Percentiles rank a stretch among this genome's conserved stretches.
phyloP scores from a whole-genome alignment of 2,797 vertebrate species.

The Moxostoma hubbsi region DNA sequence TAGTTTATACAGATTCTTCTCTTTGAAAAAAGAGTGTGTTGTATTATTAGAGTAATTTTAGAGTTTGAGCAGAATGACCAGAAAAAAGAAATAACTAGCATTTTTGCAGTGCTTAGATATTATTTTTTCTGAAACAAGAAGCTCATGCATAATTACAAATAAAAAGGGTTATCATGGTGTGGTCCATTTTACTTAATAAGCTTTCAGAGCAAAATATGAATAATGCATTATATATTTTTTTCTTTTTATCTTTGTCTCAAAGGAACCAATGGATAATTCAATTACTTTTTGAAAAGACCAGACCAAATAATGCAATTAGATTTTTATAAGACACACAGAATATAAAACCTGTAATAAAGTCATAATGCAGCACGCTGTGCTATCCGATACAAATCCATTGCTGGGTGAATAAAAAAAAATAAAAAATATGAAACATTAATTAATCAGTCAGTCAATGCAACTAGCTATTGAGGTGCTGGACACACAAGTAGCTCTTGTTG shows the following conservation, averaged over 20 bases:
- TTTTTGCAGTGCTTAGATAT: slow-evolving; percentile 1
- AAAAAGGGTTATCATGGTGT: slow-evolving; percentile 62
- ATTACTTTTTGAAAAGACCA: slow-evolving; percentile 62
- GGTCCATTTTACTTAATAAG: slow-evolving; percentile 66
- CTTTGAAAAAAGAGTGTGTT: not conserved
- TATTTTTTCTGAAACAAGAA: slow-evolving; percentile 20
- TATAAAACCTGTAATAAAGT: slow-evolving; percentile 54
- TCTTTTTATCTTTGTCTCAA: slow-evolving; percentile 57
- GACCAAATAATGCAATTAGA: slow-evolving; percentile 67
- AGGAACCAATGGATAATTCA: slow-evolving; percentile 63
- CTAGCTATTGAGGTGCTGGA: slow-evolving; percentile 13
- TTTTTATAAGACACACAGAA: slow-evolving; percentile 60
- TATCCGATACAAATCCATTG: slow-evolving; percentile 30
- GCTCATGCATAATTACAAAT: slow-evolving; percentile 58
- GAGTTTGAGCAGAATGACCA: slow-evolving; percentile 15
- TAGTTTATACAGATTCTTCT: slow-evolving; percentile 18
- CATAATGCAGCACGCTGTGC: slow-evolving; percentile 40
- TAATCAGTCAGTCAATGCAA: slow-evolving; percentile 32
- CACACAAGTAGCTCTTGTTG: not conserved
- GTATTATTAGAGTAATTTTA: slow-evolving; percentile 2
- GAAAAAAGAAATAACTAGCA: slow-evolving; percentile 3
- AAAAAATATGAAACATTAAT: not conserved
- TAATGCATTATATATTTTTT: slow-evolving; percentile 59
- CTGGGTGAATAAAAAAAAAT: slow-evolving; percentile 31
- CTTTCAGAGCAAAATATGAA: slow-evolving; percentile 58